Conservation (phyloP, 2,113 vertebrate genomes). For the Eulemur macaco region DNA sequence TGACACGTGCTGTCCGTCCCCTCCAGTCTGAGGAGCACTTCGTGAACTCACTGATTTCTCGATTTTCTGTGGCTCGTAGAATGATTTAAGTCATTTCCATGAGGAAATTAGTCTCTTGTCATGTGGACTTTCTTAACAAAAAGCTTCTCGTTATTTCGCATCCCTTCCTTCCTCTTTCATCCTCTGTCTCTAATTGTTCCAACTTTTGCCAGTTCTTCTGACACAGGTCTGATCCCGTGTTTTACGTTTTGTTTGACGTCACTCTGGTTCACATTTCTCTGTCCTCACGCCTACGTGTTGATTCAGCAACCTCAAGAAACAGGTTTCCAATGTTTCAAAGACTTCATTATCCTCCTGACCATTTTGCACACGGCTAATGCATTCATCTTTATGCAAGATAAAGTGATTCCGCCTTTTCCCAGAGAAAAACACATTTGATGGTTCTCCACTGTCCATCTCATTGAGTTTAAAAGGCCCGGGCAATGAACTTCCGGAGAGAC, state of each 20-base stretch:
- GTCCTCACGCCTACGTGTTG: background rate
- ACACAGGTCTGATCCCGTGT: background rate
- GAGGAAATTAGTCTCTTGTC: background rate
- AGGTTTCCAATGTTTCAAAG: background rate
- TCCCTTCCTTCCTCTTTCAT: background rate
- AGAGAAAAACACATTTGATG: background rate
- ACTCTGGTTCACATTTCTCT: background rate
- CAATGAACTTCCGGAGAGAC: background rate
- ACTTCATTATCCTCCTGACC: background rate
- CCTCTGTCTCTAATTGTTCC: background rate
- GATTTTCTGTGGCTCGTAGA: constrained; percentile 2
- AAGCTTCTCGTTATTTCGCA: background rate
- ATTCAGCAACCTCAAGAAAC: background rate
- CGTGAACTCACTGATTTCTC: background rate
- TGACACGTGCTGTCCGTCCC: background rate
- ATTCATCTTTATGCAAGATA: background rate
- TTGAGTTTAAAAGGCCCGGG: background rate
- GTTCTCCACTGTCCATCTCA: background rate
- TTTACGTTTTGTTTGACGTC: background rate
- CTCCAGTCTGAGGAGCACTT: background rate
- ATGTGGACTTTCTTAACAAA: background rate
- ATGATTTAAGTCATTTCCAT: background rate
- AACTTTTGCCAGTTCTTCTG: background rate
- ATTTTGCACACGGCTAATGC: background rate
- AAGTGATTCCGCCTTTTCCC: background rate